Base-by-base conservation (phyloP, 1,140 invertebrate species). In the Cyclina sinensis region DNA sequence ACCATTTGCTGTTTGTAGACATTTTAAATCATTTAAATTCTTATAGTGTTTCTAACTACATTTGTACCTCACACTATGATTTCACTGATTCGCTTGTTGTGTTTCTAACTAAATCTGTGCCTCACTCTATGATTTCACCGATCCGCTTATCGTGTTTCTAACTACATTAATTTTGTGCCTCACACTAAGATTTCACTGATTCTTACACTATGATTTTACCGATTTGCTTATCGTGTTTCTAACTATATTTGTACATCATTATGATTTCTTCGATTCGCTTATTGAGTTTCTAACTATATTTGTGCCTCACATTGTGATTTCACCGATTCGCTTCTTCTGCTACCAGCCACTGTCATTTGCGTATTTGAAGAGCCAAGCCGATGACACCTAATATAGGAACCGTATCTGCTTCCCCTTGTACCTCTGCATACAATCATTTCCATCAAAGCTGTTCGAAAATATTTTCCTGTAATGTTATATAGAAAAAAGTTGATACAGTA, bases 401-500 rank as follows among this genome's bases (percentile, higher is more conserved):
- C 74, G 14, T 78, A 51, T 18, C 27, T 78, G 27, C 11, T 51
- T 30, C 24, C 7, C 1, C 21, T 27, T 18, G 37, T 7, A 35
- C 24, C 4, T 4, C 24, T 18, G 37, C 82, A 84, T 37, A 35
- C 1, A 2, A 84, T 0, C 27, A 73, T 54, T n/a, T 73, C 16
- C 39, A 89, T 85, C 14, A 93, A 24, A 73, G 91, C 90, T n/a
- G 81, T 43, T 14, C 94, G 89, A 78, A 93, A 94, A 39, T 90
- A 93, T 5, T 88, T 89, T 0, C 94, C 94, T 0, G 93, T 94
- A 18, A 94, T 88, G 82, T 91, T 93, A 78, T 94, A 94, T 30
- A 94, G 70, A 68, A 94, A 92, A 65, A 94, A 94, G 57, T 94
- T 94, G 0, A 93, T 90, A 48, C 91, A 92, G 37, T 94, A 94